These are phyloP conservation scores for Sminthurinus signatus DNA, from an alignment of 1,140 invertebrate species.

Conservation along the genomic window DNA sequence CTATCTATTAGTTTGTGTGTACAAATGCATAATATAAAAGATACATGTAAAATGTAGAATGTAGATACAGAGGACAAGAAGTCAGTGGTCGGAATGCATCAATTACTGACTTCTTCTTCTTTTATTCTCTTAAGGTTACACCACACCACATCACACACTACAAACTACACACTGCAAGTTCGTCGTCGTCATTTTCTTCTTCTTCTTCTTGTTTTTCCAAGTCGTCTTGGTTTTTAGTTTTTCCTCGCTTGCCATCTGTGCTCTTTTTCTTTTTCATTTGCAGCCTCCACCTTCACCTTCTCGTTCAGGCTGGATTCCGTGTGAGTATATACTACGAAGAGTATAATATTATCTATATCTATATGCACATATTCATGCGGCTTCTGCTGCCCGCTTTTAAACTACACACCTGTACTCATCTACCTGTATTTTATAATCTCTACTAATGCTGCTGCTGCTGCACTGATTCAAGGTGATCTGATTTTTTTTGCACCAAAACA, in stretches of 20 bases:
- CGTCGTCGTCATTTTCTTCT: too few species aligned
- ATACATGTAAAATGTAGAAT: too few species aligned
- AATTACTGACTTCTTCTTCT: slow-evolving; percentile 16
- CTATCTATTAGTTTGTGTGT: not conserved
- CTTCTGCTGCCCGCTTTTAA: too few species aligned
- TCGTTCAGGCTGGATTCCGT: slow-evolving; percentile 7
- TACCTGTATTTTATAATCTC: not conserved
- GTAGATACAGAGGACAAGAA: not conserved
- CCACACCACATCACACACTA: too few species aligned
- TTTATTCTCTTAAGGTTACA: slow-evolving; percentile 6
- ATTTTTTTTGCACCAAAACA: slow-evolving; percentile 6
- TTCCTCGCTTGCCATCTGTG: slow-evolving; percentile 31
- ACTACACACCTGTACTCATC: not conserved
- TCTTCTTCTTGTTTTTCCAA: too few species aligned
- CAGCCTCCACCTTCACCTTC: slow-evolving; percentile 30
- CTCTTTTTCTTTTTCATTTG: slow-evolving; percentile 18
- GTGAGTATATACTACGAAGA: too few species aligned
- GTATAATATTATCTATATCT: too few species aligned
- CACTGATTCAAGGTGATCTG: slow-evolving; percentile 13
- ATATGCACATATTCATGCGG: too few species aligned
- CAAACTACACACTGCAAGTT: too few species aligned
- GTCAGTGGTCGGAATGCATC: slow-evolving; percentile 20
- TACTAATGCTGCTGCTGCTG: not conserved
- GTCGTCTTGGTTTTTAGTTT: slow-evolving; percentile 7
- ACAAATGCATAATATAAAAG: too few species aligned